phyloP scores from a whole-genome alignment of 1,140 invertebrate species.

The Zaprionus tsacasi region DNA sequence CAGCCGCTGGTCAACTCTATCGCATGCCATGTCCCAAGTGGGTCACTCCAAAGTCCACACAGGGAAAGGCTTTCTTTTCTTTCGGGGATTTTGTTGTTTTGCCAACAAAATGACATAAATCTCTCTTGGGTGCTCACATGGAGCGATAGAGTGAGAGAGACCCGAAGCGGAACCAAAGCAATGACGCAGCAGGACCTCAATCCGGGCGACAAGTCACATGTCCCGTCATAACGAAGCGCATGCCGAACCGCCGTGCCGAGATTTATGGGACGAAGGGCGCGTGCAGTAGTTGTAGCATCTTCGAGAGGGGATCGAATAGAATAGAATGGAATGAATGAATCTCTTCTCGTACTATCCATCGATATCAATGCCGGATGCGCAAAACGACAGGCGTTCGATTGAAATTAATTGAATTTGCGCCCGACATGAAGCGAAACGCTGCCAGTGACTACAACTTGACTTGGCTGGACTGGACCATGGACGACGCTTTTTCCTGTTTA shows the following conservation, averaged over 20 bases:
- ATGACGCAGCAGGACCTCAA: slow-evolving; percentile 72
- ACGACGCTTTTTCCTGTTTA: slow-evolving; percentile 73
- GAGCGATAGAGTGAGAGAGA: slow-evolving; percentile 42
- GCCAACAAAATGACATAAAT: slow-evolving; percentile 80
- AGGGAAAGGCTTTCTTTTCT: slow-evolving; percentile 17
- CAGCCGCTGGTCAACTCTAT: slow-evolving; percentile 42
- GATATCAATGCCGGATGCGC: slow-evolving; percentile 71
- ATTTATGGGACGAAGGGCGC: slow-evolving; percentile 65
- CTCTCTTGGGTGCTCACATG: slow-evolving; percentile 39
- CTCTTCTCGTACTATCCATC: slow-evolving; percentile 5
- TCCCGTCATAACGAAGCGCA: slow-evolving; percentile 68
- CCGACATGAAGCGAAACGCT: slow-evolving; percentile 34
- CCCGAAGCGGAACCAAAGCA: slow-evolving; percentile 74
- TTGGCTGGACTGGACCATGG: slow-evolving; percentile 50
- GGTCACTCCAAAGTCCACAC: slow-evolving; percentile 58
- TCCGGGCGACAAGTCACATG: slow-evolving; percentile 48
- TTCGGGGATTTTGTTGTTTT: slow-evolving; percentile 40
- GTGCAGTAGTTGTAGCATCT: slow-evolving; percentile 50
- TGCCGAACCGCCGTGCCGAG: slow-evolving; percentile 35
- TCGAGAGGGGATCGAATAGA: slow-evolving; percentile 39
- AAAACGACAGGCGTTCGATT: slow-evolving; percentile 84
- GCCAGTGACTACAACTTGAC: slow-evolving; percentile 49
- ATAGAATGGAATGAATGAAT: background rate
- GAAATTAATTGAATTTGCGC: slow-evolving; percentile 84
- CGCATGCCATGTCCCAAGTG: slow-evolving; percentile 61